Percentiles rank a stretch among this genome's conserved stretches.
These are phyloP conservation scores for Pemphredon lugubris DNA, from an alignment of 2,888 invertebrate species.

Conservation along the genomic window DNA sequence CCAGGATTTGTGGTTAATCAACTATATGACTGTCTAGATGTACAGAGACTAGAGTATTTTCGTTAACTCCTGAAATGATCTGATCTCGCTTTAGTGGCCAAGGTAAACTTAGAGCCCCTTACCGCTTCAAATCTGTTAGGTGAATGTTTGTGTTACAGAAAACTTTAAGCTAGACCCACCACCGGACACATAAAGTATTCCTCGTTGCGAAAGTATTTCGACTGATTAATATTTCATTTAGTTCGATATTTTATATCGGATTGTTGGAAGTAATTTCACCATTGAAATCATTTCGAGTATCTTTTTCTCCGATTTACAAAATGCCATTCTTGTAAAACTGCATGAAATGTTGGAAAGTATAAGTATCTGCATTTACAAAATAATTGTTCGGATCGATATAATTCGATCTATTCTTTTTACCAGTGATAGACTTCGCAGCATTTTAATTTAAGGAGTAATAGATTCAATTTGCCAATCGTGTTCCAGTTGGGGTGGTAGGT, in stretches of 20 bases:
- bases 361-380: no score
- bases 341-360: no score
- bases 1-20: conserved; percentile 73
- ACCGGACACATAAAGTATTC: conserved; percentile 26
- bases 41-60: conserved; percentile 63
- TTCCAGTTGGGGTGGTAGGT: conserved; percentile 60
- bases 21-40: conserved; percentile 67
- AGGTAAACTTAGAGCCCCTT: conserved; percentile 70
- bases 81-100: conserved; percentile 69
- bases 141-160: conserved; percentile 66
- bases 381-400: no score
- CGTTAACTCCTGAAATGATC: conserved; percentile 63
- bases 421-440: not conserved
- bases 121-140: conserved; percentile 61
- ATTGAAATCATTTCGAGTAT: no score
- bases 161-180: conserved; percentile 54
- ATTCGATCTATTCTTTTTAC: no score
- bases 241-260: not conserved
- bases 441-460: not conserved
- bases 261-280: not conserved
- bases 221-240: not conserved
- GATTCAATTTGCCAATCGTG: not conserved
- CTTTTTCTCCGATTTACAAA: not conserved
- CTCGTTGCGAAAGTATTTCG: not conserved
- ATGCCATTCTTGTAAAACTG: no score